Evolutionary conservation across 2,113 vertebrate genomes (phyloP), one percentile per base, ranked within the genome.

Genomic region (Nothobranchius kuhntae): DNA sequence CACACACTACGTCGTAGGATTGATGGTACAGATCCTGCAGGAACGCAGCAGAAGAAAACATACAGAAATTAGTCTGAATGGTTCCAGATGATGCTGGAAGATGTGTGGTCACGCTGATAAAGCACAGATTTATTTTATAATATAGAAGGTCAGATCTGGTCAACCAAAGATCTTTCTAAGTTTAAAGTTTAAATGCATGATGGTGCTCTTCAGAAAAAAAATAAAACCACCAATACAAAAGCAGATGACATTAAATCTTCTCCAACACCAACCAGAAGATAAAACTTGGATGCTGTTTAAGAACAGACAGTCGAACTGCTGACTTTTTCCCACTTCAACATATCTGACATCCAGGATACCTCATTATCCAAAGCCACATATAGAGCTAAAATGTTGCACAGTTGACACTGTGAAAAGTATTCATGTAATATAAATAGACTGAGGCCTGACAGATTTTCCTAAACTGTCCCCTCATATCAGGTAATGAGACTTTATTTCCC

Each of bases 1-100:
- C 97, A 38, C 97, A 98, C 75, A 98, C 97, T 3, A 97, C 95
- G 81, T 98, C 97, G 0, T 98, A 98, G 10, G 97, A 99, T 78
- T 99, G 97, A 85, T 99, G 97, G 79, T 99, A 99, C 0, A 99
- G 75, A 61, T 99, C 97, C 97, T 99, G 91, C 44, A 21, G 78
- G 36, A 79, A 53, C 30, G 24, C 4, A 26, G 42, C 2, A 52
- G 13, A 6, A 57, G 63, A 79, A 6, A 67, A 61, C 68, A 59
- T 53, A 44, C 65, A 68, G 48, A 81, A 0, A 9, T 77, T 38
- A 64, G 46, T 9, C 30, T 45, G 45, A 48, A 54, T n/a, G 46
- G 44, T 9, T 47, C 6, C 13, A 46, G 53, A 36, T 21, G 48
- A 58, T 38, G 5, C 13, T 21, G n/a, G 51, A 30, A 24, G 40